Base-by-base conservation (phyloP, 2,888 invertebrate genomes). In the Hirtodrosophila histrioides region DNA sequence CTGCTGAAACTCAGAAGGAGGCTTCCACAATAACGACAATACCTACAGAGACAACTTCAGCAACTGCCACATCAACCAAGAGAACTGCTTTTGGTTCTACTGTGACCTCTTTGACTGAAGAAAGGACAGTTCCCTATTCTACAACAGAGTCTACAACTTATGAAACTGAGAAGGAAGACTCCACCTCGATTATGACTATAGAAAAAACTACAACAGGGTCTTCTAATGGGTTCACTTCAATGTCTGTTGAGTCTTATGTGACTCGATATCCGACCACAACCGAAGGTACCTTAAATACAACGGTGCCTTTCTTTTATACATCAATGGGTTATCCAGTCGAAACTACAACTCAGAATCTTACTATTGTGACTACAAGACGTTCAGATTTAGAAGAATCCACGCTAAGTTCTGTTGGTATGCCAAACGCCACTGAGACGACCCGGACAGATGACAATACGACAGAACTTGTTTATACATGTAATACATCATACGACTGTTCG, bases 401-500 rank as follows among this genome's bases (percentile, higher is more conserved):
- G 6, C 24, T 31, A 2, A 65, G 43, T 69, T 65, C 54, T 37
- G 7, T 33, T 48, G 50, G 29, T 31, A 12, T 53, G 48, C 43
- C 53, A 49, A 77, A 49, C 62, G 37, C 17, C 4, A 73, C 70
- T 11, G 68, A 63, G 11, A 55, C 39, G 31, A 41, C 45, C 6
- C 6, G 8, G 11, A 73, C 61, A 24, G 40, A 39, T 11, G 24
- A 41, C 4, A 10, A 61, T 0, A 36, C 43, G 64, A 86, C 63
- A 54, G 69, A 72, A 63, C 61, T 23, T 36, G 49, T 12, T 29
- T 12, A 10, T 54, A 62, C 23, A 8, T 92, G 92, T 76, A 62
- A 43, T n/a, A 72, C 67, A 12, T 87, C 91, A 63, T 71, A 67
- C 54, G 91, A 93, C 74, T 93, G 93, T 82, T 78, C 88, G 35